These are phyloP conservation scores for Oligia fasciuncula DNA, from an alignment of 2,888 invertebrate species.

Conservation along the genomic window DNA sequence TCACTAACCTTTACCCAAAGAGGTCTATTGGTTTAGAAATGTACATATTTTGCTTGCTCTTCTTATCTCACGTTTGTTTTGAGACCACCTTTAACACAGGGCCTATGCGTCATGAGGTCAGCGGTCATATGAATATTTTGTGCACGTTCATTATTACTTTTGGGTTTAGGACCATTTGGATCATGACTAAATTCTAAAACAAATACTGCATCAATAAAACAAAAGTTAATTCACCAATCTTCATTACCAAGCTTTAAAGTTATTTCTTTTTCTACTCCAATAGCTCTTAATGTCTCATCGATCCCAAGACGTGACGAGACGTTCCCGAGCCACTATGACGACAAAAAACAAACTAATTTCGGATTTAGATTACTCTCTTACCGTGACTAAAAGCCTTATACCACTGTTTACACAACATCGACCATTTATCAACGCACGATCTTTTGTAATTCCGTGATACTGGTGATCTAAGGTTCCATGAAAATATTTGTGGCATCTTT, in stretches of 20 bases:
- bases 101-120: slow-evolving; percentile 45
- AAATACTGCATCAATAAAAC: slow-evolving; percentile 1
- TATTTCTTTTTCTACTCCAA: slow-evolving; percentile 42
- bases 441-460: slow-evolving; percentile 74
- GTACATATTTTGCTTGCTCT: slow-evolving; percentile 64
- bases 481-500: slow-evolving; percentile 61
- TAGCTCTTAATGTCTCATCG: slow-evolving; percentile 70
- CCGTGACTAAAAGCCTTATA: slow-evolving; percentile 81
- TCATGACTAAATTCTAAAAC: slow-evolving; percentile 10
- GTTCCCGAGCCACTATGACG: slow-evolving; percentile 75
- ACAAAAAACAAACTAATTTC: slow-evolving; percentile 88
- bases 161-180: slow-evolving; percentile 1
- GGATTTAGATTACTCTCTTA: slow-evolving; percentile 82
- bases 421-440: slow-evolving; percentile 87
- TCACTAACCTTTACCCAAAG: slow-evolving; percentile 68
- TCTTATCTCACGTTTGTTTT: slow-evolving; percentile 60
- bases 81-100: slow-evolving; percentile 46
- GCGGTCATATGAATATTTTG: slow-evolving; percentile 24
- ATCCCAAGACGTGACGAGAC: slow-evolving; percentile 79
- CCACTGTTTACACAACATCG: slow-evolving; percentile 83
- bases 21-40: slow-evolving; percentile 61
- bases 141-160: slow-evolving; percentile 38
- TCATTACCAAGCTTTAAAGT: not conserved
- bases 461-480: slow-evolving; percentile 60
- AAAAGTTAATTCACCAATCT: not conserved